Conservation (phyloP, 1,140 invertebrate genomes). For the Dendrolimus punctatus region DNA sequence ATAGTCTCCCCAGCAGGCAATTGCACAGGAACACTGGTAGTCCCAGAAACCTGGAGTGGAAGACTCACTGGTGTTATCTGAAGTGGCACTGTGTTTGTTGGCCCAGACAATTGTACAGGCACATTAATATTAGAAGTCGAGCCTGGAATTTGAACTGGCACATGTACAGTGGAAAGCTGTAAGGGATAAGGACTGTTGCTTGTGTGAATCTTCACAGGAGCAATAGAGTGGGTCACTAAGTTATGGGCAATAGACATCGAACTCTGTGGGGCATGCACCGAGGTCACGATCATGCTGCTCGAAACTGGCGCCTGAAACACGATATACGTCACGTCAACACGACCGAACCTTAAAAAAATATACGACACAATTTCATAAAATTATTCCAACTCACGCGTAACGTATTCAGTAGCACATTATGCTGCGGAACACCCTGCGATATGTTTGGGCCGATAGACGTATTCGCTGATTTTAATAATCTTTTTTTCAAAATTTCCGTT, state of each 20-base stretch:
- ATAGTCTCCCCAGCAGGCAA: slow-evolving; percentile 61
- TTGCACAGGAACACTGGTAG: slow-evolving; percentile 57
- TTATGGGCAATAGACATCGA: slow-evolving; percentile 57
- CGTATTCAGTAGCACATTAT: slow-evolving; percentile 65
- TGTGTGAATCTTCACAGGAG: slow-evolving; percentile 58
- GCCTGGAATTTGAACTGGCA: slow-evolving; percentile 62
- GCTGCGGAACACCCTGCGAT: slow-evolving; percentile 48
- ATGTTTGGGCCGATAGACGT: slow-evolving; percentile 35
- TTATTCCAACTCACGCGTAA: slow-evolving; percentile 55
- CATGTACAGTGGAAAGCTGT: slow-evolving; percentile 60
- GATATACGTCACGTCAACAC: not conserved
- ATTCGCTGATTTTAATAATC: slow-evolving; percentile 57
- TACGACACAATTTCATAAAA: slow-evolving; percentile 7
- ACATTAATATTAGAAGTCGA: slow-evolving; percentile 63
- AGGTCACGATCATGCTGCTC: slow-evolving; percentile 66
- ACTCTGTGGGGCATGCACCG: slow-evolving; percentile 60
- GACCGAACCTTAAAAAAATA: not conserved
- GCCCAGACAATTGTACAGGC: slow-evolving; percentile 51
- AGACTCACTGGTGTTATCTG: slow-evolving; percentile 56
- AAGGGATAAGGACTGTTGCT: slow-evolving; percentile 54
- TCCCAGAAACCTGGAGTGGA: slow-evolving; percentile 58
- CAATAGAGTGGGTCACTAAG: slow-evolving; percentile 58
- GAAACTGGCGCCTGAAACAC: slow-evolving; percentile 57
- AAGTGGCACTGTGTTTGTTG: slow-evolving; percentile 45
- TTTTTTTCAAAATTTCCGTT: slow-evolving; percentile 68